Evolutionary conservation across 1,140 invertebrate species (phyloP).

Genomic region (Conus ventricosus): DNA sequence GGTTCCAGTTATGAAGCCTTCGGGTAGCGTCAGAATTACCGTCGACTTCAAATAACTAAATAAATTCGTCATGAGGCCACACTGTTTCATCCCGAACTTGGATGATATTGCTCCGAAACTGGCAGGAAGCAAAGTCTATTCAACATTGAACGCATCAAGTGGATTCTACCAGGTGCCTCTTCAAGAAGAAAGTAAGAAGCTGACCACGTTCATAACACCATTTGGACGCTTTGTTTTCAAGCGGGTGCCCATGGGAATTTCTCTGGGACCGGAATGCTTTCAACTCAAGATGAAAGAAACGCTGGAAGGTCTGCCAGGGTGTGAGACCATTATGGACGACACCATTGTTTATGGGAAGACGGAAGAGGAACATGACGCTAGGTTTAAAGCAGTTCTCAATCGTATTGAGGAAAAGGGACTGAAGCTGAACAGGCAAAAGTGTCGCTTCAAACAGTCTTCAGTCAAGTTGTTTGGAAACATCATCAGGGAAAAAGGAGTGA

Average conservation of each 20-base stretch:
- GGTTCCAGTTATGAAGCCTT: constrained; percentile 26
- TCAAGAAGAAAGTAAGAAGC: constrained; percentile 15
- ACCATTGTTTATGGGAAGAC: constrained; percentile 53
- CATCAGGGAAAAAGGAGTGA: constrained; percentile 28
- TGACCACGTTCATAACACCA: constrained; percentile 60
- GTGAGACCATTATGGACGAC: constrained; percentile 55
- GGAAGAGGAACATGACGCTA: constrained; percentile 63
- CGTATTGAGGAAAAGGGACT: background rate
- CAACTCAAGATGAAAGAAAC: constrained; percentile 46
- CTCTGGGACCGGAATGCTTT: constrained; percentile 46
- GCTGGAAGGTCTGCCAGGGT: constrained; percentile 36
- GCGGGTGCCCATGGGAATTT: constrained; percentile 73
- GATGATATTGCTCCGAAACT: constrained; percentile 45
- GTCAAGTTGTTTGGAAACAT: constrained; percentile 42
- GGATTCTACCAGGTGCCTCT: constrained; percentile 46
- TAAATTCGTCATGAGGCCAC: constrained; percentile 30
- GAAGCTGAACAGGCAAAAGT: constrained; percentile 71
- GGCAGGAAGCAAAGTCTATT: constrained; percentile 65
- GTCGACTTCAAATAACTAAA: constrained; percentile 41
- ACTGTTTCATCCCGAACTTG: constrained; percentile 36
- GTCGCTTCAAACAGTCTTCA: constrained; percentile 53
- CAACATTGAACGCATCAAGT: constrained; percentile 31
- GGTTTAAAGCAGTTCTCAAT: constrained; percentile 41
- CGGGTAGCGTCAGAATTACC: constrained; percentile 46
- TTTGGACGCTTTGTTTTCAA: constrained; percentile 71